Conservation (phyloP, 2,797 vertebrate species). For the Arremon brunneinucha region DNA sequence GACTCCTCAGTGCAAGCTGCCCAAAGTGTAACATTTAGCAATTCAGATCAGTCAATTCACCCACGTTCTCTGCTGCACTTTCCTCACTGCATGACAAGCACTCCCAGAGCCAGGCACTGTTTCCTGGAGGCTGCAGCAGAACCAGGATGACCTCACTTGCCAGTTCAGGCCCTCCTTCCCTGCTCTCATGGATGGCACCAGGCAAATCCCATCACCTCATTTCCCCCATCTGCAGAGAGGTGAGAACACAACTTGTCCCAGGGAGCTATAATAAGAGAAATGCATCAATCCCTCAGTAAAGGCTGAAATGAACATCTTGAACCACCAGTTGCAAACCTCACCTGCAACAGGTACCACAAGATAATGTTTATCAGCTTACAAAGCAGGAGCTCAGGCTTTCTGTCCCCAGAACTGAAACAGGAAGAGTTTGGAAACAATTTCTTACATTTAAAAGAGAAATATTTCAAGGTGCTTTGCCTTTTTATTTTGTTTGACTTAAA, state of each 20-base stretch:
- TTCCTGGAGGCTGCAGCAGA: background rate
- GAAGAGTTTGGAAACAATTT: background rate
- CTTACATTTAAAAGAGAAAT: background rate
- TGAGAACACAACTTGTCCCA: background rate
- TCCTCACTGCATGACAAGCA: background rate
- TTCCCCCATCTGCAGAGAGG: background rate
- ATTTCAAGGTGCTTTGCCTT: background rate
- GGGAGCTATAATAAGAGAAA: background rate
- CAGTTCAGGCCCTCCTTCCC: background rate
- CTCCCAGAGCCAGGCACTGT: background rate
- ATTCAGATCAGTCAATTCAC: background rate
- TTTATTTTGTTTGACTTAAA: background rate
- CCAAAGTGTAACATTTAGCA: background rate
- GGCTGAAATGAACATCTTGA: background rate
- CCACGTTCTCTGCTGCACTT: background rate
- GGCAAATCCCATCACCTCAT: background rate
- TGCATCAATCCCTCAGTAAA: background rate
- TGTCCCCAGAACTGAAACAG: background rate
- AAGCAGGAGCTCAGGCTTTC: background rate
- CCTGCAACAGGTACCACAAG: background rate
- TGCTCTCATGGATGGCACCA: background rate
- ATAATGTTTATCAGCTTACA: background rate
- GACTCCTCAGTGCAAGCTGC: background rate
- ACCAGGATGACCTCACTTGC: background rate
- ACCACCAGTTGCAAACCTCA: background rate